phyloP scores from a whole-genome alignment of 2,888 invertebrate species.

The Polydrusus cervinus region DNA sequence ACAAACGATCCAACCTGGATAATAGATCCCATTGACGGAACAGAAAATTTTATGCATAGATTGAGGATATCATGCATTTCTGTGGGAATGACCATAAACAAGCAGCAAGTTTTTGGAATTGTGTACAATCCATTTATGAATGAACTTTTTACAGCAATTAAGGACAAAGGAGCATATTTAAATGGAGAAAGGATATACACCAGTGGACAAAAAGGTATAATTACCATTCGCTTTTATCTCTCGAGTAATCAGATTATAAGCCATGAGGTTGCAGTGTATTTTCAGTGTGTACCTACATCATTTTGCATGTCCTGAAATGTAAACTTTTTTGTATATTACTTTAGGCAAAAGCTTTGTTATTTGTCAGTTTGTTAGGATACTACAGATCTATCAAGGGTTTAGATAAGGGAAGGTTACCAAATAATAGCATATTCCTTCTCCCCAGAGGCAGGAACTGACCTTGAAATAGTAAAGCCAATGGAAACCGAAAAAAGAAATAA shows the following conservation, averaged over 20 bases:
- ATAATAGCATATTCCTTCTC: too few relatives aligned
- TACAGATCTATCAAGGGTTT: too few relatives aligned
- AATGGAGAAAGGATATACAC: slow-evolving; percentile 78
- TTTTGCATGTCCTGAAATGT: not conserved
- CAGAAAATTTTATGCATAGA: slow-evolving; percentile 85
- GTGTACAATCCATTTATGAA: slow-evolving; percentile 83
- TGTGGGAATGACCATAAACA: slow-evolving; percentile 76
- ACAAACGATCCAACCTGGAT: slow-evolving; percentile 90
- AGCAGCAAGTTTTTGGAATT: slow-evolving; percentile 79
- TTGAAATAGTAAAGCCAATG: too few relatives aligned
- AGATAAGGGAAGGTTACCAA: too few relatives aligned
- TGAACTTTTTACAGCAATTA: slow-evolving; percentile 81
- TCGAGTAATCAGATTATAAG: too few relatives aligned
- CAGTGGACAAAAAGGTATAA: slow-evolving; percentile 72
- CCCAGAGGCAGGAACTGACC: too few relatives aligned
- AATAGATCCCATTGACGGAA: slow-evolving; percentile 92
- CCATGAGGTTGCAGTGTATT: too few relatives aligned
- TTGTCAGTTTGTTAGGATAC: too few relatives aligned
- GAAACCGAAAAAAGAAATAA: too few relatives aligned
- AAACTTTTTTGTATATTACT: not conserved
- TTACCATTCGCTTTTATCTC: not conserved
- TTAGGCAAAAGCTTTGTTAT: too few relatives aligned
- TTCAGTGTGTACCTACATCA: too few relatives aligned
- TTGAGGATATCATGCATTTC: slow-evolving; percentile 80
- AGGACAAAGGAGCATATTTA: slow-evolving; percentile 83